These are phyloP conservation scores for Catocala sponsa DNA, from an alignment of 2,888 invertebrate species.

Conservation along the genomic window DNA sequence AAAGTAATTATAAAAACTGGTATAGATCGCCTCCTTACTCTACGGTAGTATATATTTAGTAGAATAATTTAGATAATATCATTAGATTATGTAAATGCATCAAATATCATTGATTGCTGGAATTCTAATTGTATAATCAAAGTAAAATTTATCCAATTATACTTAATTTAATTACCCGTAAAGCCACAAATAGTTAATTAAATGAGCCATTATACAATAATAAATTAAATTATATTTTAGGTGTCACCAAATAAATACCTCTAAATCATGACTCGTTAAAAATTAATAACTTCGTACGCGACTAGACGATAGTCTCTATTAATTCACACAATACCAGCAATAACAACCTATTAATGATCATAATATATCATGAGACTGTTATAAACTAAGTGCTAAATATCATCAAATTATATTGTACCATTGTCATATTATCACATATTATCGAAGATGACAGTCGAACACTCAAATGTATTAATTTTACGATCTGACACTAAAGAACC, in stretches of 20 bases:
- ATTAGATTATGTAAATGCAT: slow-evolving; percentile 17
- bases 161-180: slow-evolving; percentile 8
- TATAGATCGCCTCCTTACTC: slow-evolving; percentile 12
- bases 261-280: slow-evolving; percentile 24
- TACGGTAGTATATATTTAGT: not conserved
- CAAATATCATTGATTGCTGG: slow-evolving; percentile 9
- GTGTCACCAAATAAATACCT: slow-evolving; percentile 5
- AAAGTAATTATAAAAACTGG: slow-evolving; percentile 10
- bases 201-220: not conserved
- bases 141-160: slow-evolving; percentile 8
- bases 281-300: slow-evolving; percentile 20
- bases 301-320: slow-evolving; percentile 16
- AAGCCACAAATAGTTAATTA: slow-evolving; percentile 1
- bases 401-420: slow-evolving; percentile 25
- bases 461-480: slow-evolving; percentile 27
- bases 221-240: no score
- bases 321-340: slow-evolving; percentile 14
- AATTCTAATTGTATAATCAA: slow-evolving; percentile 6
- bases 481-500: slow-evolving; percentile 19
- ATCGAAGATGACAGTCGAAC: slow-evolving; percentile 17
- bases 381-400: slow-evolving; percentile 24
- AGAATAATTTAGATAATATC: slow-evolving; percentile 13
- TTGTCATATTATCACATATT: slow-evolving; percentile 33
- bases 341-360: slow-evolving; percentile 12
- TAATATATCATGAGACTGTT: slow-evolving; percentile 26